A percentile compares a stretch with the other conserved stretches of the same genome.
phyloP scores from a whole-genome alignment of 2,888 invertebrate genomes.

The Strigamia maritima region DNA sequence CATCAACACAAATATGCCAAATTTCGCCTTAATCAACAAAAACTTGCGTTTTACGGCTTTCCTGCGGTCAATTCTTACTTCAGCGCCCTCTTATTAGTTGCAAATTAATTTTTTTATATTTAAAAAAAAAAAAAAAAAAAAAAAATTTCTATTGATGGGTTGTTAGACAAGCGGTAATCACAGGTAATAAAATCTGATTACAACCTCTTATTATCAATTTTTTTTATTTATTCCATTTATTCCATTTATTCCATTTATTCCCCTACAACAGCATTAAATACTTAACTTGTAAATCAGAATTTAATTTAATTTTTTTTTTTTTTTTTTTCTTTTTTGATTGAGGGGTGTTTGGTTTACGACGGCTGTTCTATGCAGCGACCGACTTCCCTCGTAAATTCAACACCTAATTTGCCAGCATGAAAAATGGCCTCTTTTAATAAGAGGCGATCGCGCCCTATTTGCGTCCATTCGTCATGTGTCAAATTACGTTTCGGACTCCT shows the following conservation, averaged over 20 bases:
- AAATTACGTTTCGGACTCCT: background rate
- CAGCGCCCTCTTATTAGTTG: background rate
- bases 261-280: no score
- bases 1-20: background rate
- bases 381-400: constrained; percentile 16
- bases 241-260: no score
- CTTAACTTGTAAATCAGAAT: background rate
- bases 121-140: no score
- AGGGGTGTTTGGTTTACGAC: background rate
- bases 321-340: background rate
- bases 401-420: constrained; percentile 30
- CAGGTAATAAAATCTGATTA: background rate
- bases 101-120: constrained; percentile 26
- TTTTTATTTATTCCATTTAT: background rate
- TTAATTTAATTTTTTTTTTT: background rate
- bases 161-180: background rate
- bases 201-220: background rate
- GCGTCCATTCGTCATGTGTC: constrained; percentile 12
- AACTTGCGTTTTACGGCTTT: background rate
- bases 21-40: constrained; percentile 18
- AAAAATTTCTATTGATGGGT: background rate
- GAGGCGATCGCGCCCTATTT: constrained; percentile 29
- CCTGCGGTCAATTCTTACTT: background rate
- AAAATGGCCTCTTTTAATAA: constrained; percentile 2
- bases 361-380: background rate